Conservation (phyloP, 2,888 invertebrate species). For the Girardia tigrina region DNA sequence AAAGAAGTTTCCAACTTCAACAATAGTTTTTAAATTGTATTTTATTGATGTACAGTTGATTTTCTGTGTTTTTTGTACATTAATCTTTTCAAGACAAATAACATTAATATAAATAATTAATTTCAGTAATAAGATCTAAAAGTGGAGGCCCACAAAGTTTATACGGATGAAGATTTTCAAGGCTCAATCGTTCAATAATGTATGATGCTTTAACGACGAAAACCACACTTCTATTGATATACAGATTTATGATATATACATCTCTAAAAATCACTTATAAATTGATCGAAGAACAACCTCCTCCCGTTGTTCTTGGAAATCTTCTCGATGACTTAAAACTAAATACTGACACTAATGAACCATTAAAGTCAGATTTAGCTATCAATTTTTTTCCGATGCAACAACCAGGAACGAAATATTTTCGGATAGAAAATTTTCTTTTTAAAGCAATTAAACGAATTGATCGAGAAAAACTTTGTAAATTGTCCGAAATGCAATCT, state of each 20-base stretch:
- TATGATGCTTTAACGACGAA: neutral
- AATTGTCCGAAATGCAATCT: neutral
- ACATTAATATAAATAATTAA: too few species aligned
- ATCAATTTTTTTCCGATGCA: neutral
- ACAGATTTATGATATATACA: neutral
- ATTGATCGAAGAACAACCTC: neutral
- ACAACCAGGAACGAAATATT: neutral
- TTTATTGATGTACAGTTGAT: too few species aligned
- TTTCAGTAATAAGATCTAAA: too few species aligned
- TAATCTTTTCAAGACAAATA: too few species aligned
- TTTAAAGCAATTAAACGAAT: neutral
- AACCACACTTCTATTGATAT: neutral
- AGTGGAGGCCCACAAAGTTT: too few species aligned
- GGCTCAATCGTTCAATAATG: too few species aligned
- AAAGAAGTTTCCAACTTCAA: too few species aligned
- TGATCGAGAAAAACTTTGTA: neutral
- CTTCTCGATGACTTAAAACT: neutral
- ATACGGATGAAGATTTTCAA: too few species aligned
- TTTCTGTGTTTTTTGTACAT: too few species aligned
- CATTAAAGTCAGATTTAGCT: neutral
- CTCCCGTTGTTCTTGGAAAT: conserved; percentile 1
- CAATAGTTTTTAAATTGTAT: too few species aligned
- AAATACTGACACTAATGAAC: neutral
- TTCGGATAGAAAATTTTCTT: neutral
- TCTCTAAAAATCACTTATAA: neutral